Conservation (phyloP, 2,888 invertebrate species). For the Notodonta ziczac region DNA sequence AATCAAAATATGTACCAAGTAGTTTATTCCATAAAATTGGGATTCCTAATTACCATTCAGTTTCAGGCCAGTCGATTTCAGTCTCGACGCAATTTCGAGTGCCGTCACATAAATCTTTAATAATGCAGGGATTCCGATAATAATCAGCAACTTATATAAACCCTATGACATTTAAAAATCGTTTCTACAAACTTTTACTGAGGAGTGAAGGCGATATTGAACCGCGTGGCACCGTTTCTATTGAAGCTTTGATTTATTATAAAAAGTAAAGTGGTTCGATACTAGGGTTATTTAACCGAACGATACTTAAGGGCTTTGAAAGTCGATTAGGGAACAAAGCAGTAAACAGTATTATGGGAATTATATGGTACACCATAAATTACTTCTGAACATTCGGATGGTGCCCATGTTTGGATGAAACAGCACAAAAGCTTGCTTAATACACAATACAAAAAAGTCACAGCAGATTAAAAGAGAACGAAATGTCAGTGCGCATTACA, state of each 20-base stretch:
- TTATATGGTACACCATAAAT: constrained; percentile 47
- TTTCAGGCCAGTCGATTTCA: not conserved
- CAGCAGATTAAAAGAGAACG: constrained; percentile 6
- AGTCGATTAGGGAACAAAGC: constrained; percentile 23
- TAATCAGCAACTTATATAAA: constrained; percentile 17
- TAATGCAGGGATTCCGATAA: constrained; percentile 7
- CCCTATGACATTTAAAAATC: constrained; percentile 10
- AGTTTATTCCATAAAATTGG: too few relatives aligned
- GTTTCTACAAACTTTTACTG: constrained; percentile 8
- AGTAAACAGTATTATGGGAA: constrained; percentile 26
- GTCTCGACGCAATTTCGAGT: not conserved
- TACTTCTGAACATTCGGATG: constrained; percentile 50
- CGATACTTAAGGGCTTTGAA: constrained; percentile 8
- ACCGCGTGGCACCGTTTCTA: constrained; percentile 11
- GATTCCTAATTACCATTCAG: not conserved
- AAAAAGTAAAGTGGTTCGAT: constrained; percentile 10
- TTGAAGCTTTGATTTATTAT: constrained; percentile 20
- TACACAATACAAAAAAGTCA: constrained; percentile 13
- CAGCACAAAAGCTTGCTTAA: constrained; percentile 50
- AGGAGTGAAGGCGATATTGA: constrained; percentile 9
- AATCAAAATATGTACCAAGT: too few relatives aligned
- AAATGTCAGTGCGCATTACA: not conserved
- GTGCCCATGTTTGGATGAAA: constrained; percentile 57
- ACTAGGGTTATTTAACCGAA: not conserved
- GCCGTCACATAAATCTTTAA: constrained; percentile 3